Base-by-base conservation (phyloP, 2,797 vertebrate genomes). In the Siniperca undulata region DNA sequence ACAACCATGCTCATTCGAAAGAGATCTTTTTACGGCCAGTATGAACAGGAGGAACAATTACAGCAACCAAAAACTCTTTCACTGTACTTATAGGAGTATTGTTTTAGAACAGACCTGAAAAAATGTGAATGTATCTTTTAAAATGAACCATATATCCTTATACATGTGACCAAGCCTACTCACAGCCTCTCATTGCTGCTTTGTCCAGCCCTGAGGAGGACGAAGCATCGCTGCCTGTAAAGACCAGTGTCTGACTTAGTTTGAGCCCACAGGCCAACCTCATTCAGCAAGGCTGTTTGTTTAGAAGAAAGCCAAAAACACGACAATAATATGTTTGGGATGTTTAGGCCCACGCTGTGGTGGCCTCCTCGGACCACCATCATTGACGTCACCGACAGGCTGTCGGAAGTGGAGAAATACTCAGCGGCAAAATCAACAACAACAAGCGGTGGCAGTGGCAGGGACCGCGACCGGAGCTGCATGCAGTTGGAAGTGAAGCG, bases 331-430 rank as follows among this genome's bases (percentile, higher is more conserved):
- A 44, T 65, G 66, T 85, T 85, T 75, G 67, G 58, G 70, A 78
- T 82, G 74, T 81, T 80, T 66, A 53, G 65, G 69, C 62, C 46
- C 36, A 58, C 0, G 4, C 68, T 75, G 40, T 50, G 53, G 60
- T 19, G 20, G 72, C 72, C 81, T 88, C 77, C 86, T 88, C 71
- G 42, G 90, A 86, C 85, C 82, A 70, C 60, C 27, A 48, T 74
- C 83, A 83, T 87, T 90, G 91, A 93, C 86, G 89, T 95, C 93
- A 94, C 60, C 30, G 60, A 42, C 34, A 40, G 70, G 74, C 81
- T 82, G 76, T 81, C 61, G 80, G 88, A 93, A 89, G 85, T 42
- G 24, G 55, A 84, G 80, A 88, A 91, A 92, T 60, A 84, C 88
- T 90, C 81, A 24, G 69, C 34, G 38, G 81, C 71, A 89, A 88